phyloP scores from a whole-genome alignment of 2,797 vertebrate genomes.

The Pseudochromis fuscus region DNA sequence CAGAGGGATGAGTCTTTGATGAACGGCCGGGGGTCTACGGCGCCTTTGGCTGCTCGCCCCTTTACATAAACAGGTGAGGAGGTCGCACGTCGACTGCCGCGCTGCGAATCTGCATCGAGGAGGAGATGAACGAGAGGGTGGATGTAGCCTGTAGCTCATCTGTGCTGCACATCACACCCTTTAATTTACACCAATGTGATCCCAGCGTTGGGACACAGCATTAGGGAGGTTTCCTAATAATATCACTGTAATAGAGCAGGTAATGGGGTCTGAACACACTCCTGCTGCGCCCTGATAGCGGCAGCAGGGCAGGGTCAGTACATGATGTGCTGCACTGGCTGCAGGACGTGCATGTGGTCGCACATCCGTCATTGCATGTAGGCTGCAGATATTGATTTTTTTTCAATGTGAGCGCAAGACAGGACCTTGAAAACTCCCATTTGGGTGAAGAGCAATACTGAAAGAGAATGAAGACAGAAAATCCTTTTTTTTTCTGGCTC shows the following conservation, averaged over 20 bases:
- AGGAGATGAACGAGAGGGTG: background rate
- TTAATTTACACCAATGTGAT: conserved; percentile 27
- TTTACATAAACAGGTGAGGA: background rate
- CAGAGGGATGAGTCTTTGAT: background rate
- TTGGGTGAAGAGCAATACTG: conserved; percentile 4
- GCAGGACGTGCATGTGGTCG: conserved; percentile 19
- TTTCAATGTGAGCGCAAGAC: conserved; percentile 8
- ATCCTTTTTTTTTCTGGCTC: background rate
- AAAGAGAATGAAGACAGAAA: conserved; percentile 23
- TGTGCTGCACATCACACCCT: background rate
- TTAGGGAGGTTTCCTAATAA: conserved; percentile 19
- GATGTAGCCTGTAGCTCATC: background rate
- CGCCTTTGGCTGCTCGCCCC: background rate
- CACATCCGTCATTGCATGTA: conserved; percentile 47
- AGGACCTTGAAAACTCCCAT: conserved; percentile 33
- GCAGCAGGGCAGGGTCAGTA: background rate
- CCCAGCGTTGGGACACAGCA: conserved; percentile 22
- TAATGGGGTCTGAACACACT: conserved; percentile 20
- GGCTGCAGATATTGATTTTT: conserved; percentile 52
- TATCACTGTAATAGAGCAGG: conserved; percentile 29
- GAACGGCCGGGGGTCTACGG: background rate
- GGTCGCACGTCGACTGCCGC: background rate
- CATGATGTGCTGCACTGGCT: conserved; percentile 20
- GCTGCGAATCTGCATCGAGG: background rate
- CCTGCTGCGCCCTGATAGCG: background rate